A percentile compares a stretch with the other conserved stretches of the same genome.
Evolutionary conservation across 2,888 invertebrate species (phyloP).

Genomic region (Pegoplata infirma): DNA sequence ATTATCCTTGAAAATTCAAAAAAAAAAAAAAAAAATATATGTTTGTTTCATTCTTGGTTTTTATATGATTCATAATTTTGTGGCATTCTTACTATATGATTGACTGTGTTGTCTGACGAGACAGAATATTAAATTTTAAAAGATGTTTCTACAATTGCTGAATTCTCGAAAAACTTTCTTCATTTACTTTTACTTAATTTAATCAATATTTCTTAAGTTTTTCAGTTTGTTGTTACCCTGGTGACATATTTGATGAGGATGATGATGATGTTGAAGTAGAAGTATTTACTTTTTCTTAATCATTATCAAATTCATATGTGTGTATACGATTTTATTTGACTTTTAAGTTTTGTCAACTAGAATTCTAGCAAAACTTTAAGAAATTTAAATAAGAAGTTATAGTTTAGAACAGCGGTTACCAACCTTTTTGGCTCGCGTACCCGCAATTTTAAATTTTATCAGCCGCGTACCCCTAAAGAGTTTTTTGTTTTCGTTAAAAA

Average conservation of each 20-base stretch:
- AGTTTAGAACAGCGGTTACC: too few relatives aligned
- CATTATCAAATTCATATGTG: constrained; percentile 1
- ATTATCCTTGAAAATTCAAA: constrained; percentile 21
- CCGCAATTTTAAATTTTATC: too few relatives aligned
- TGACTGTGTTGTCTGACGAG: not conserved
- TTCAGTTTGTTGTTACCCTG: constrained; percentile 17
- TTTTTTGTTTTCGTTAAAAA: too few relatives aligned
- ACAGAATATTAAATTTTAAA: not conserved
- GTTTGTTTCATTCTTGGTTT: not conserved
- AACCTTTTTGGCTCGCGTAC: too few relatives aligned
- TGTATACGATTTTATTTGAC: constrained; percentile 1
- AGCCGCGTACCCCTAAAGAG: too few relatives aligned
- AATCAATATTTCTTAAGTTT: constrained; percentile 1
- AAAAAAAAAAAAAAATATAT: too few relatives aligned
- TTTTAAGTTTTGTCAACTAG: not conserved
- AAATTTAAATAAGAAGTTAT: too few relatives aligned
- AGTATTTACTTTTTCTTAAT: not conserved
- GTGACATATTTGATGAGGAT: constrained; percentile 48
- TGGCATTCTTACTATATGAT: constrained; percentile 13
- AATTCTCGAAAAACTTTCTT: not conserved
- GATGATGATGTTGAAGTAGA: constrained; percentile 4
- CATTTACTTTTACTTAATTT: not conserved
- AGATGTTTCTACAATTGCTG: not conserved
- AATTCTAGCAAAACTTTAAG: too few relatives aligned
- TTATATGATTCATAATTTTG: constrained; percentile 2